Conservation (phyloP, 2,113 vertebrate genomes). For the Zosterops hypoxanthus region DNA sequence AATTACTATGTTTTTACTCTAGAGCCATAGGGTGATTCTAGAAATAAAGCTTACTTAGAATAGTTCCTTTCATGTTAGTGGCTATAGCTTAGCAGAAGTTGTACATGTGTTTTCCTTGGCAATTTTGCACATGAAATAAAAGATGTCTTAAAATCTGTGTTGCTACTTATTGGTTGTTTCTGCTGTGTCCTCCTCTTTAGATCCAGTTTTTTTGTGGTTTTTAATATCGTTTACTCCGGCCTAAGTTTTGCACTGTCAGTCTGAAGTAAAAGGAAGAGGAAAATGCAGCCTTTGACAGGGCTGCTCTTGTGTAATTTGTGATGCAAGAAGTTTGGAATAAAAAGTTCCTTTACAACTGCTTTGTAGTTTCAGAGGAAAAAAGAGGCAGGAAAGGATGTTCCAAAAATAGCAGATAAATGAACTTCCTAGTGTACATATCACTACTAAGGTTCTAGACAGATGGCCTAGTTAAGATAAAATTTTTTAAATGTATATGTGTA, state of each 20-base stretch:
- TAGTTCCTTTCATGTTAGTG: slow-evolving; percentile 18
- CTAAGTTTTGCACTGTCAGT: not conserved
- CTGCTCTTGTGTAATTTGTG: not conserved
- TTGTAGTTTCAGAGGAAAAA: not conserved
- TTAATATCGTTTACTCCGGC: not conserved
- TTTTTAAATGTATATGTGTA: not conserved
- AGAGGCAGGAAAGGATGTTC: not conserved
- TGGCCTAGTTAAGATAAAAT: not conserved
- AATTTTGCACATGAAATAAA: slow-evolving; percentile 64
- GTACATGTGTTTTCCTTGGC: slow-evolving; percentile 11
- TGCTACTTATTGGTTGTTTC: not conserved
- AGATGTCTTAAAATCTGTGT: slow-evolving; percentile 17
- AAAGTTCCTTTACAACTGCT: not conserved
- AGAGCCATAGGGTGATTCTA: not conserved
- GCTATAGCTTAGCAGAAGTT: slow-evolving; percentile 33
- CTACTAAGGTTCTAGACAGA: not conserved
- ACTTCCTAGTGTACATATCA: not conserved
- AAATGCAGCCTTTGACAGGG: not conserved
- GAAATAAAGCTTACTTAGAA: not conserved
- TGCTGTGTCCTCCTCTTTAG: not conserved
- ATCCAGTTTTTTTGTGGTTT: not conserved
- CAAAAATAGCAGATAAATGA: not conserved
- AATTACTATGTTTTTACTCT: slow-evolving; percentile 3
- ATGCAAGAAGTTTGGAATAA: not conserved
- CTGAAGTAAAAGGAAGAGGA: not conserved